These are phyloP conservation scores for Lasioglossum figueresi DNA, from an alignment of 2,888 invertebrate species.

Conservation along the genomic window DNA sequence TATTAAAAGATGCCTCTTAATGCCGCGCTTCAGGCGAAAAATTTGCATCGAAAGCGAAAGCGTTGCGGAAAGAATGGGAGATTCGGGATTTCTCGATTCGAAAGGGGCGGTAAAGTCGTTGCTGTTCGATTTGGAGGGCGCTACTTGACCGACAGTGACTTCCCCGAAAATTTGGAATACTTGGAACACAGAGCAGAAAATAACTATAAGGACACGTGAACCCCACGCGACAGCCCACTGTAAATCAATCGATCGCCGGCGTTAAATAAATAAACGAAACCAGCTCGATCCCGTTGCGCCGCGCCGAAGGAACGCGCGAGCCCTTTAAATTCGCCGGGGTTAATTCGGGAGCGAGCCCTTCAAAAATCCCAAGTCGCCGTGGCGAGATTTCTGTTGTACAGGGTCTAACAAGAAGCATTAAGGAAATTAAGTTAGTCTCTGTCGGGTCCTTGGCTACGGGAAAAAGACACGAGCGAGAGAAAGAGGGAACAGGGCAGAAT, in stretches of 20 bases:
- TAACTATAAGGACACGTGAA: not conserved
- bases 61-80: conserved; percentile 30
- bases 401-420: conserved; percentile 11
- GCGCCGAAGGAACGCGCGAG: not conserved
- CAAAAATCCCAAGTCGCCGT: conserved; percentile 2
- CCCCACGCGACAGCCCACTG: too few species aligned
- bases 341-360: not conserved
- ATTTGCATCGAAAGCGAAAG: conserved; percentile 78
- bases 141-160: too few species aligned
- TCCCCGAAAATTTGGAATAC: not conserved
- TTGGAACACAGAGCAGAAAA: not conserved
- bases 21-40: conserved; percentile 73
- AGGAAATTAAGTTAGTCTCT: not conserved
- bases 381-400: conserved; percentile 7
- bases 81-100: conserved; percentile 12
- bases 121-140: conserved; percentile 39
- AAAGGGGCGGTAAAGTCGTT: conserved; percentile 38
- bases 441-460: not conserved
- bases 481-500: not conserved
- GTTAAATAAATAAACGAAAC: not conserved
- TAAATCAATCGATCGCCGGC: too few species aligned
- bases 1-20: conserved; percentile 79
- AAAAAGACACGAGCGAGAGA: not conserved
- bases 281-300: not conserved
- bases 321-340: not conserved